Evolutionary conservation across 35 echinoderm and acorn worm genomes (phyloP), one percentile per base, ranked within the genome.

Genomic region (Eucidaris tribuloides): DNA sequence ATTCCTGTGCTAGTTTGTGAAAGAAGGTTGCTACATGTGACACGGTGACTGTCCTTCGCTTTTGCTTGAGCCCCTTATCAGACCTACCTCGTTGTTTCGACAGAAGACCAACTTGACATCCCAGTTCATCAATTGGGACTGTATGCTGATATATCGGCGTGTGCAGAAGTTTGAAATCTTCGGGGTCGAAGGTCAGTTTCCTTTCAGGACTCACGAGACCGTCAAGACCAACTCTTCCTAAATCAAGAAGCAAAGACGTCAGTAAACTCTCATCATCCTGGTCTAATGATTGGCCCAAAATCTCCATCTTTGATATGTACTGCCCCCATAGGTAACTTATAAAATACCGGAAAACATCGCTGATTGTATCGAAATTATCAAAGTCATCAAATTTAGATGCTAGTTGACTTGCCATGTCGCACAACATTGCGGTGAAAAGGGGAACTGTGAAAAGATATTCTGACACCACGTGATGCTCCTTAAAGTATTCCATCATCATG

Each of bases 311-410:
- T 34, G 61, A 32, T 32, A 1, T 11, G 61, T 64, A 64, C 7
- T 64, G 61, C 28, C 61, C 61, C 61, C 61, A 64, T 5, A 82
- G 55, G 37, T 82, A 82, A 36, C 41, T 60, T n/a, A 33, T 62
- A 27, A 82, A 82, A 37, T 64, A 64, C 61, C 61, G 30, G 3
- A 64, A 64, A 15, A 64, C 28, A 64, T 64, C 61, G 22, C 61
- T 64, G 14, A 64, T 32, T 7, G 80, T 82, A 29, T 82, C 40
- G 25, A 82, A 42, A 13, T 82, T 58, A 24, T 35, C 56, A 62
- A 82, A 58, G 40, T 82, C 80, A 20, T 82, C 36, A 40, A 55
- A 52, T 3, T 27, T 64, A 17, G 61, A 32, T 32, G 30, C 28
- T 7, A 64, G 13, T 64, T 64, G 28, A 64, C 37, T 64, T 7